Percentiles rank a stretch among this genome's conserved stretches.
Conservation (phyloP, 2,888 invertebrate species). For the Dasypogon diadema region DNA sequence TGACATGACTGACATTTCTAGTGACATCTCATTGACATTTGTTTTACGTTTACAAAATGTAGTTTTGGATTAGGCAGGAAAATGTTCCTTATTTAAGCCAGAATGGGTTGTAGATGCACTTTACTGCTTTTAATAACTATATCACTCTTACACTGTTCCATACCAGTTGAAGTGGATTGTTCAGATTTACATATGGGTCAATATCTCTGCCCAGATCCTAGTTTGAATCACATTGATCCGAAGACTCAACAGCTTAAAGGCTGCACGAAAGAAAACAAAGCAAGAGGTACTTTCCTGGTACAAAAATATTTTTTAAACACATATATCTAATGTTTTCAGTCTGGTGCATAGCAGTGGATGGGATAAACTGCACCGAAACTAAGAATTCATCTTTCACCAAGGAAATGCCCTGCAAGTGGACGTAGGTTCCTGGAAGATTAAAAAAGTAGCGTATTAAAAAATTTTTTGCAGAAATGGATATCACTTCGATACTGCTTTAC, state of each 20-base stretch:
- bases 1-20: too few relatives aligned
- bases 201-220: slow-evolving; percentile 85
- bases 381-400: slow-evolving; percentile 84
- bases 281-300: slow-evolving; percentile 73
- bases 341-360: slow-evolving; percentile 84
- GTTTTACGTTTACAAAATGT: too few relatives aligned
- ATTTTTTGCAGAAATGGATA: slow-evolving; percentile 90
- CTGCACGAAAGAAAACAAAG: slow-evolving; percentile 83
- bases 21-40: too few relatives aligned
- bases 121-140: background rate
- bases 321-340: slow-evolving; percentile 71
- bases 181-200: slow-evolving; percentile 82
- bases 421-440: slow-evolving; percentile 76
- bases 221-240: slow-evolving; percentile 81
- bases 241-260: slow-evolving; percentile 89
- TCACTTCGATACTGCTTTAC: slow-evolving; percentile 89
- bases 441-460: background rate
- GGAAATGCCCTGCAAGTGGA: slow-evolving; percentile 93
- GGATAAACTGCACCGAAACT: slow-evolving; percentile 84
- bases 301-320: background rate
- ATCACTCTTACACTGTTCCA: background rate
- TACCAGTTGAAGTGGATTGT: slow-evolving; percentile 73
- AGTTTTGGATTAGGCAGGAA: background rate
- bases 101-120: background rate
- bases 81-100: background rate